Evolutionary conservation across 2,797 vertebrate species (phyloP).

Genomic region (Glyptemys insculpta): DNA sequence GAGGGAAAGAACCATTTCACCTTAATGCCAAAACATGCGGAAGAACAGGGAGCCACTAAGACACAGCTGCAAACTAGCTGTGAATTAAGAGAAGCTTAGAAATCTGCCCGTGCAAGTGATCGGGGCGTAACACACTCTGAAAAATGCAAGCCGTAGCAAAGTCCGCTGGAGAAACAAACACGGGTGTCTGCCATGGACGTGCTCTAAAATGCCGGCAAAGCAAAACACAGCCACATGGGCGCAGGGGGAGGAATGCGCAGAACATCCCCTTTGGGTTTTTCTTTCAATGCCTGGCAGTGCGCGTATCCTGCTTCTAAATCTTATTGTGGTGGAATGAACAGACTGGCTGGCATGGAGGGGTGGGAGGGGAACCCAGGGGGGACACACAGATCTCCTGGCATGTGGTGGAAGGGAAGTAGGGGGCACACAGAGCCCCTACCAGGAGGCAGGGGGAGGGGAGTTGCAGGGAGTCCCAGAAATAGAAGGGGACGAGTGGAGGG

Average conservation of each 20-base stretch:
- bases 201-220: background rate
- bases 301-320: background rate
- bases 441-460: background rate
- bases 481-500: background rate
- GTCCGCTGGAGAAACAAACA: background rate
- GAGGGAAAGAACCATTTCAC: background rate
- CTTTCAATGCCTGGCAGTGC: background rate
- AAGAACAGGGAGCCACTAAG: background rate
- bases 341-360: background rate
- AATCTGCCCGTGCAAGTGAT: background rate
- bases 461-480: background rate
- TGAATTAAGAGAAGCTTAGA: background rate
- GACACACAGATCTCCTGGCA: background rate
- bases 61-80: background rate
- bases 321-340: background rate
- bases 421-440: background rate
- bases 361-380: no score
- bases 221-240: background rate
- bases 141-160: background rate
- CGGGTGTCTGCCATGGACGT: background rate
- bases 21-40: background rate
- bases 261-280: background rate
- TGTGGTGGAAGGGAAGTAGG: no score
- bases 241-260: background rate
- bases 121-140: background rate